Percentiles rank a stretch among this genome's conserved stretches.
Conservation (phyloP, 2,113 vertebrate species). For the Podarcis raffonei region DNA sequence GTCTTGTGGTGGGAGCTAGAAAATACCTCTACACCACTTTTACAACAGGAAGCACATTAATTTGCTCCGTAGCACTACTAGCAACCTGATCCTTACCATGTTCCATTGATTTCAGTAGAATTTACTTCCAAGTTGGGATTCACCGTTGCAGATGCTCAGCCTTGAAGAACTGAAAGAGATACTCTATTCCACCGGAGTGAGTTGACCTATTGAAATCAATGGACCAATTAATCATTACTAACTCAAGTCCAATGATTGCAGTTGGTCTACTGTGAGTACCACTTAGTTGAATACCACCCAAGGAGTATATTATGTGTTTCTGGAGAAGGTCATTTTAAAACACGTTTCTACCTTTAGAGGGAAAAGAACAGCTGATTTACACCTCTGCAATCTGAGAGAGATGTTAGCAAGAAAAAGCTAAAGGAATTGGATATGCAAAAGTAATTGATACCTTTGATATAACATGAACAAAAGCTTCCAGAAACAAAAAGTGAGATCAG, state of each 20-base stretch:
- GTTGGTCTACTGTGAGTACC: too few species aligned
- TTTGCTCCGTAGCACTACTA: neutral
- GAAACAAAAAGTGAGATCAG: neutral
- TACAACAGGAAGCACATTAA: neutral
- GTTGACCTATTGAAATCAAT: too few species aligned
- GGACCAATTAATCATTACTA: too few species aligned
- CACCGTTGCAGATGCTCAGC: neutral
- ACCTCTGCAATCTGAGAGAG: constrained; percentile 13
- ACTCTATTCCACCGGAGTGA: neutral
- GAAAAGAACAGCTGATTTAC: neutral
- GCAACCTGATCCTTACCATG: neutral
- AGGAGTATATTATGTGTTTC: constrained; percentile 6
- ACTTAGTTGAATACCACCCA: too few species aligned
- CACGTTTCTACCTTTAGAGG: neutral
- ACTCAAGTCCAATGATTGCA: too few species aligned
- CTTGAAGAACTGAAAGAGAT: neutral
- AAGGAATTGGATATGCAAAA: neutral
- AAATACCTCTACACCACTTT: neutral
- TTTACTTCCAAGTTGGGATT: neutral
- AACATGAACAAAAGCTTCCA: neutral
- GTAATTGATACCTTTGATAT: neutral
- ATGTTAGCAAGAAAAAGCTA: neutral
- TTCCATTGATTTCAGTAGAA: neutral
- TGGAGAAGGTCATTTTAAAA: neutral
- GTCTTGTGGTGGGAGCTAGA: neutral